Conservation (phyloP, 2,113 vertebrate species). For the Ursus arctos region DNA sequence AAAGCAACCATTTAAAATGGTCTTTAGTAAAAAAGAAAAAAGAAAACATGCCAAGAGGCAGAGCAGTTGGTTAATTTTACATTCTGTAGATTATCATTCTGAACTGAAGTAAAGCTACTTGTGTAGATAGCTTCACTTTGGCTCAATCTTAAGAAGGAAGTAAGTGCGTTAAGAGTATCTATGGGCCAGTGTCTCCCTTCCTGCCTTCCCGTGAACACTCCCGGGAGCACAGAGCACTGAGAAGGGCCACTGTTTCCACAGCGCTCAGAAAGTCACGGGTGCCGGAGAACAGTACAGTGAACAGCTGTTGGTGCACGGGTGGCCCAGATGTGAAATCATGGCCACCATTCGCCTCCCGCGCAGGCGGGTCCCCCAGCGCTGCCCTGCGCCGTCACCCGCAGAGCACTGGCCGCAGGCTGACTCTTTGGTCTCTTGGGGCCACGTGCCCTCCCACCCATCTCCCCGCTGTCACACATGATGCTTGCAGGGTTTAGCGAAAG, state of each 20-base stretch:
- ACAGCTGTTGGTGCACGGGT: rapidly evolving
- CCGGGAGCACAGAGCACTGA: not conserved
- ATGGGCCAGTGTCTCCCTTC: not conserved
- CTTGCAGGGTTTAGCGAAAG: not conserved
- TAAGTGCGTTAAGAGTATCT: not conserved
- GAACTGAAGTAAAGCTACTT: not conserved
- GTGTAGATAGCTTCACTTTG: not conserved
- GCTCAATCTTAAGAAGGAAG: not conserved
- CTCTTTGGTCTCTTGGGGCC: not conserved
- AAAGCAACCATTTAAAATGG: not conserved
- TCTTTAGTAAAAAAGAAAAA: not conserved
- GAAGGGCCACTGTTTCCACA: not conserved
- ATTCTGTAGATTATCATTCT: not conserved
- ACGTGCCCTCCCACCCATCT: no score
- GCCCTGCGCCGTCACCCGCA: rapidly evolving
- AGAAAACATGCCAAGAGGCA: not conserved
- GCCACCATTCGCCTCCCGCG: rapidly evolving
- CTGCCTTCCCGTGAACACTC: not conserved
- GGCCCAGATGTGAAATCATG: not conserved
- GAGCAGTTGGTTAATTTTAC: not conserved
- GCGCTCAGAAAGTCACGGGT: not conserved
- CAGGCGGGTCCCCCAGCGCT: not conserved
- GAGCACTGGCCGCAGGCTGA: not conserved
- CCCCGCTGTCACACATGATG: not conserved
- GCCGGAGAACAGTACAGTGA: not conserved